These are phyloP conservation scores for Morus bassanus DNA, from an alignment of 2,797 vertebrate genomes.

Conservation along the genomic window DNA sequence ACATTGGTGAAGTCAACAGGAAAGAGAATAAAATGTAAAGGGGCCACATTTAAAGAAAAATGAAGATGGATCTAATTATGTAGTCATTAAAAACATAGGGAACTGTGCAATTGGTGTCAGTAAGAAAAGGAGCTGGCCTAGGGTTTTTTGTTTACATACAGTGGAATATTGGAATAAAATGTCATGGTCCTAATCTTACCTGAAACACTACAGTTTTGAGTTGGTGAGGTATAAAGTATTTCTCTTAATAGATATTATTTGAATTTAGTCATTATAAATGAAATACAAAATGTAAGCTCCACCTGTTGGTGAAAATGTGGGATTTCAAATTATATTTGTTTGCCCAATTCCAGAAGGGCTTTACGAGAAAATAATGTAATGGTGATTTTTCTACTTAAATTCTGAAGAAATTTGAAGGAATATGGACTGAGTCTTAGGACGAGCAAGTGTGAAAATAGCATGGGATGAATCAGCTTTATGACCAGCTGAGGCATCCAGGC, in stretches of 20 bases:
- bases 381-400: conserved; percentile 18
- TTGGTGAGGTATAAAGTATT: neutral
- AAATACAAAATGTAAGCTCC: conserved; percentile 60
- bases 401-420: neutral
- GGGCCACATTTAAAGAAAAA: neutral
- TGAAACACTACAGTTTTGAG: neutral
- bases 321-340: conserved; percentile 26
- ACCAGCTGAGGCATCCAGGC: neutral
- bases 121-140: neutral
- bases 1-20: neutral
- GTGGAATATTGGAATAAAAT: neutral
- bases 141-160: neutral
- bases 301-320: conserved; percentile 57
- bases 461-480: neutral
- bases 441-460: neutral
- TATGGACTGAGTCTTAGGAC: neutral
- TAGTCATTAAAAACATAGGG: neutral
- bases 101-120: neutral
- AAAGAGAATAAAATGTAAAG: neutral
- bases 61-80: neutral
- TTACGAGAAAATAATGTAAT: neutral
- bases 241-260: neutral
- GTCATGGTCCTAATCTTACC: neutral
- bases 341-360: neutral
- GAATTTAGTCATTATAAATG: conserved; percentile 41